These are phyloP conservation scores for Macrostomum lignano DNA, from an alignment of 1,140 invertebrate genomes.

Conservation along the genomic window DNA sequence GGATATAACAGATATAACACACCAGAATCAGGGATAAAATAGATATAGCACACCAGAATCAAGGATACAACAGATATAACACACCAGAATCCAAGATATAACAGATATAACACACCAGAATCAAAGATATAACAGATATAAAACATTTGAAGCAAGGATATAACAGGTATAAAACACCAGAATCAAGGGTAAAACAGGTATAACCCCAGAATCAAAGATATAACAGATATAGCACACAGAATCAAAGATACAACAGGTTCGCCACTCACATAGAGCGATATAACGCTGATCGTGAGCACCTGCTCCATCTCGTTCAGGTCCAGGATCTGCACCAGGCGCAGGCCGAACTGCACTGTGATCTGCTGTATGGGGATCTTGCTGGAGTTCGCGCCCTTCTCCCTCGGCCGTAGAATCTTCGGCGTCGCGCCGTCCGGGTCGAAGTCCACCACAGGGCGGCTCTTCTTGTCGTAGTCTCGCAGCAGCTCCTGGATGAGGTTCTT, in stretches of 20 bases:
- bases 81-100: no score
- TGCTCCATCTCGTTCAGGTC: constrained; percentile 7
- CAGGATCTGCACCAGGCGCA: constrained; percentile 7
- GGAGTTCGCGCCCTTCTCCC: neutral
- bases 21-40: no score
- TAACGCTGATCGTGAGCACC: constrained; percentile 5
- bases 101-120: no score
- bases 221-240: no score
- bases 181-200: no score
- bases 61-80: no score
- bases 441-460: neutral
- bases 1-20: no score
- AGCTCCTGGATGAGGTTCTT: neutral
- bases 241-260: neutral
- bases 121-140: no score
- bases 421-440: neutral
- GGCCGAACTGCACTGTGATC: neutral
- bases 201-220: constrained; percentile 1
- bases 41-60: no score
- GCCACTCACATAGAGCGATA: constrained; percentile 2
- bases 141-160: no score
- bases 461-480: constrained; percentile 2
- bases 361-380: neutral
- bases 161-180: no score
- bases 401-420: no score